A percentile compares a stretch with the other conserved stretches of the same genome.
These are phyloP conservation scores for Boloria selene DNA, from an alignment of 2,888 invertebrate species.

Conservation along the genomic window DNA sequence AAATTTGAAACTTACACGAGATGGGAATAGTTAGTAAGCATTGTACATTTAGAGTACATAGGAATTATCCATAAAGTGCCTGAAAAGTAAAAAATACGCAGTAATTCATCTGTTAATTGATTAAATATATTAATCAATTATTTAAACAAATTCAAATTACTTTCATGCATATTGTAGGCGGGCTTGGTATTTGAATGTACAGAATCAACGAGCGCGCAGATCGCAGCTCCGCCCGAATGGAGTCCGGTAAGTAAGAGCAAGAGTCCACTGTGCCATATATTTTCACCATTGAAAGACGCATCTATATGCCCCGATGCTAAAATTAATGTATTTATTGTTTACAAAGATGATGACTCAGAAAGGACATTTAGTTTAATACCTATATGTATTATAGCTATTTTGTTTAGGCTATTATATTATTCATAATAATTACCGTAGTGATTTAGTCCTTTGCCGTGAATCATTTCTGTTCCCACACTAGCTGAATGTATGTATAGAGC, in stretches of 20 bases:
- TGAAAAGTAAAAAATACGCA: conserved; percentile 37
- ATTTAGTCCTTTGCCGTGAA: conserved; percentile 72
- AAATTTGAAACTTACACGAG: conserved; percentile 56
- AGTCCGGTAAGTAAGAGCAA: conserved; percentile 54
- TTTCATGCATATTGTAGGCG: conserved; percentile 53
- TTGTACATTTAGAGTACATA: conserved; percentile 69
- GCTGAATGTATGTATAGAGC: conserved; percentile 69
- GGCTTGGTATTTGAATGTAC: conserved; percentile 49
- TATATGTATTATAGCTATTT: background rate
- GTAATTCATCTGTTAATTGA: background rate
- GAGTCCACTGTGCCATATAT: conserved; percentile 65
- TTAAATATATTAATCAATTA: background rate
- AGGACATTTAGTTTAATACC: too few species aligned
- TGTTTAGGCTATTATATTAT: background rate
- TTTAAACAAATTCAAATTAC: conserved; percentile 48
- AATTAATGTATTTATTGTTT: conserved; percentile 19
- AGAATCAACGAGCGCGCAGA: conserved; percentile 62
- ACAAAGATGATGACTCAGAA: background rate
- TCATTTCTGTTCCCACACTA: conserved; percentile 67
- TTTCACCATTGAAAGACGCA: conserved; percentile 60
- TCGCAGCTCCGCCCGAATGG: conserved; percentile 56
- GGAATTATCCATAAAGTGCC: conserved; percentile 72
- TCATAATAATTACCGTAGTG: conserved; percentile 56
- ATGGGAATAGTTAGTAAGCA: conserved; percentile 61
- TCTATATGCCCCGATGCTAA: conserved; percentile 73